Evolutionary conservation across 2,797 vertebrate genomes (phyloP).

Genomic region (Taenioides sp.): DNA sequence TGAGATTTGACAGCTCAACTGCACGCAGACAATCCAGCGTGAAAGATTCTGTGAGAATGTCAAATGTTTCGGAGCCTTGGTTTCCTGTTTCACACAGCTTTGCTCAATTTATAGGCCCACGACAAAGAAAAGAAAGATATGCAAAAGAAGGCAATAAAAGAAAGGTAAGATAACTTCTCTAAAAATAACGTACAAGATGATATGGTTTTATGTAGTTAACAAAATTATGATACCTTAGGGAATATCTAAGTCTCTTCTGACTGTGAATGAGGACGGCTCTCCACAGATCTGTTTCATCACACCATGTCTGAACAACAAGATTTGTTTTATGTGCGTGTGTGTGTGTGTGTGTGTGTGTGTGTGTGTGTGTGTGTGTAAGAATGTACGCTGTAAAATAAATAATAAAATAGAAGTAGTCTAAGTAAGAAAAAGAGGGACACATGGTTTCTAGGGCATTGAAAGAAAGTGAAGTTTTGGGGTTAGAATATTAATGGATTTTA

Average conservation of each 20-base stretch:
- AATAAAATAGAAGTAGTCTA: not conserved
- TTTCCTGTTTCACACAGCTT: slow-evolving; percentile 2
- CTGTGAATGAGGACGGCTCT: no score
- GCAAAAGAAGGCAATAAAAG: no score
- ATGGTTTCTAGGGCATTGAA: not conserved
- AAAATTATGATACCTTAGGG: not conserved
- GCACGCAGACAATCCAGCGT: slow-evolving; percentile 18
- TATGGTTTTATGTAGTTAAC: not conserved
- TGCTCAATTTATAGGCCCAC: not conserved
- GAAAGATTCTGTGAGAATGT: slow-evolving; percentile 33
- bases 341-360: no score
- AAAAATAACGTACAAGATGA: not conserved
- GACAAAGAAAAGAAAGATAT: slow-evolving; percentile 1
- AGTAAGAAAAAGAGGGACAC: not conserved
- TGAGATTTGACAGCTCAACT: slow-evolving; percentile 17
- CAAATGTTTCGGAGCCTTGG: slow-evolving; percentile 29
- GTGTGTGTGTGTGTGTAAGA: not conserved
- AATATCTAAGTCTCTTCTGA: not conserved
- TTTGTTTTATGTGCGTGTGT: not conserved
- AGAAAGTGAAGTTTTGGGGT: slow-evolving; percentile 25
- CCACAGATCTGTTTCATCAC: slow-evolving; percentile 43
- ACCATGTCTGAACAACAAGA: slow-evolving; percentile 51
- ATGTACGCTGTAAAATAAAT: slow-evolving; percentile 1
- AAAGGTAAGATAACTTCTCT: no score
- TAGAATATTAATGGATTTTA: slow-evolving; percentile 26